phyloP scores from a whole-genome alignment of 2,888 invertebrate species.

The Kryphioiulus occultus region DNA sequence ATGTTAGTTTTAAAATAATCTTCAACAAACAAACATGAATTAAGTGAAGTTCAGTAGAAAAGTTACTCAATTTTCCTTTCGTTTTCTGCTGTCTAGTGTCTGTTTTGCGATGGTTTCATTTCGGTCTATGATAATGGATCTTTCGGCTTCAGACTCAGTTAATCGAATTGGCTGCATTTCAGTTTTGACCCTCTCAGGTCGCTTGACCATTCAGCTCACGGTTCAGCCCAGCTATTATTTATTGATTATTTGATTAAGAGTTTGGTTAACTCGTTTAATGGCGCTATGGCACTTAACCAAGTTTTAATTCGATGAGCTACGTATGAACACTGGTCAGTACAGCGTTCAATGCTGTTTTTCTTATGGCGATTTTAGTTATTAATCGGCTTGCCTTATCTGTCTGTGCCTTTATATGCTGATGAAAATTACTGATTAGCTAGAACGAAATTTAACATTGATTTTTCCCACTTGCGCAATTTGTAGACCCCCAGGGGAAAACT shows the following conservation, averaged over 20 bases:
- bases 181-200: not conserved
- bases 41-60: too few species aligned
- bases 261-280: conserved; percentile 1
- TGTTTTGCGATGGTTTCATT: not conserved
- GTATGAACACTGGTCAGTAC: too few species aligned
- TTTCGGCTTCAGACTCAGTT: not conserved
- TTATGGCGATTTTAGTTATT: too few species aligned
- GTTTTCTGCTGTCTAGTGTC: too few species aligned
- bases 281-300: not conserved
- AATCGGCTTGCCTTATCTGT: too few species aligned
- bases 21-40: too few species aligned
- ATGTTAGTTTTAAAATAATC: too few species aligned
- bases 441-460: too few species aligned
- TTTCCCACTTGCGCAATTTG: too few species aligned
- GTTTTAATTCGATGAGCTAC: not conserved
- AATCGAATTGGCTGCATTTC: not conserved
- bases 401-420: too few species aligned
- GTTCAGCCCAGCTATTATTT: not conserved
- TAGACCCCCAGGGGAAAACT: not conserved
- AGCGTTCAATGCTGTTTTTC: too few species aligned
- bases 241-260: conserved; percentile 22
- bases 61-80: not conserved
- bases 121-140: not conserved
- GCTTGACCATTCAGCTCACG: not conserved
- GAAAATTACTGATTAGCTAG: too few species aligned